Evolutionary conservation across 2,888 invertebrate genomes (phyloP), one percentile per base, ranked within the genome.

Genomic region (Eudasyphora cyanicolor): DNA sequence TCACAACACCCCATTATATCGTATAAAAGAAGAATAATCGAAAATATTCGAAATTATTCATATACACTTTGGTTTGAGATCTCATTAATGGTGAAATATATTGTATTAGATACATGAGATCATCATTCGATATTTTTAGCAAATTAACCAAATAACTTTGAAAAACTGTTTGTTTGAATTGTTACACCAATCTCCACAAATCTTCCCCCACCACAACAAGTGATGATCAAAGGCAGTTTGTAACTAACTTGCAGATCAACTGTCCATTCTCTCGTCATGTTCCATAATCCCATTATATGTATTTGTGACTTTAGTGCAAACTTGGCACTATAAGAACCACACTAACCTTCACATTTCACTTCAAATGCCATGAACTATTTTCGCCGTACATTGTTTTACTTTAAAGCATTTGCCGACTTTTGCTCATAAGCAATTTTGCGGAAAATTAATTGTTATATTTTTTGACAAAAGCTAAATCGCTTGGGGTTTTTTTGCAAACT

Each of bases 61-160:
- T 27, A 49, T 38, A 60, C 42, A 32, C 17, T 64, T 38, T 19
- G 19, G 19, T 49, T 75, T 74, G 1, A 57, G 32, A 74, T 57
- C 45, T 79, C 17, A 82, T 74, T 79, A 76, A 76, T 69, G 54
- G 49, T 54, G 74, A 51, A 51, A 38, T 51, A 54, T 24, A 17
- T 71, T 19, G 51, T 74, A 60, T 60, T 57, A 1, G 57, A 49
- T 14, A 19, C 27, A 76, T 82, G 73, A 84, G 73, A 82, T 82
- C 84, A 82, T 82, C 84, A 84, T 76, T 10, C 19, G 8, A 21
- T 84, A 79, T 73, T 82, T 84, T 82, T 54, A 29, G 29, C n/a
- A 29, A 12, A 49, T n/a, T 24, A 49, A 42, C 2, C 14, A 19
- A 60, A 49, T 12, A 14, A 35, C 10, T 0, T 62, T 62, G 8